Evolutionary conservation across 35 echinoderm and acorn worm genomes (phyloP).

Genomic region (Acanthaster planci): DNA sequence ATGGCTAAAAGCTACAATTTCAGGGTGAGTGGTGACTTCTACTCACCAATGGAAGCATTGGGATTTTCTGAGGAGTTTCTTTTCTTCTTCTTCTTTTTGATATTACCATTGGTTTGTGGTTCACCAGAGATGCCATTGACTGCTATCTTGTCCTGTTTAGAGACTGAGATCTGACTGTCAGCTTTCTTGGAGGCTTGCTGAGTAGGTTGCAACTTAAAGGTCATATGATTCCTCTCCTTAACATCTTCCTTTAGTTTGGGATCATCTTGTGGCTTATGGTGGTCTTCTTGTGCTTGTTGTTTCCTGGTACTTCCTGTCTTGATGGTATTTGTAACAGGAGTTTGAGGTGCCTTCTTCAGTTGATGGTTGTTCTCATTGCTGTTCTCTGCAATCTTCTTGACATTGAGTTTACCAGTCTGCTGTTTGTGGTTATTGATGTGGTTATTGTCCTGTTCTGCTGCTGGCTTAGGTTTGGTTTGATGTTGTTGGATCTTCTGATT

Average conservation of each 20-base stretch:
- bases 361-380: background rate
- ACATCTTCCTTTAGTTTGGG: background rate
- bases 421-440: background rate
- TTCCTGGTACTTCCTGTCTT: background rate
- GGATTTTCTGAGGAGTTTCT: slow-evolving; percentile 47
- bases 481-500: slow-evolving; percentile 33
- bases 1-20: no score
- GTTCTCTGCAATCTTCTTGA: slow-evolving; percentile 42
- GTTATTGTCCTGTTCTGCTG: slow-evolving; percentile 16
- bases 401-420: slow-evolving; percentile 16
- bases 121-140: slow-evolving; percentile 41
- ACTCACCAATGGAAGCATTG: slow-evolving; percentile 84
- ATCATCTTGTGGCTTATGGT: background rate
- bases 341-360: background rate
- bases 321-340: background rate
- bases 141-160: slow-evolving; percentile 48
- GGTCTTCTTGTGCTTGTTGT: background rate
- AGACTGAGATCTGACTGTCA: background rate
- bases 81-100: slow-evolving; percentile 86
- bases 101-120: slow-evolving; percentile 40
- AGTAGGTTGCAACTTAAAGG: background rate
- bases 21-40: background rate
- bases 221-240: slow-evolving; percentile 22
- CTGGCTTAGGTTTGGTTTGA: slow-evolving; percentile 7
- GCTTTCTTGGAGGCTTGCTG: slow-evolving; percentile 7